A percentile compares a stretch with the other conserved stretches of the same genome.
Conservation (phyloP, 2,888 invertebrate species). For the Cenopis cana region DNA sequence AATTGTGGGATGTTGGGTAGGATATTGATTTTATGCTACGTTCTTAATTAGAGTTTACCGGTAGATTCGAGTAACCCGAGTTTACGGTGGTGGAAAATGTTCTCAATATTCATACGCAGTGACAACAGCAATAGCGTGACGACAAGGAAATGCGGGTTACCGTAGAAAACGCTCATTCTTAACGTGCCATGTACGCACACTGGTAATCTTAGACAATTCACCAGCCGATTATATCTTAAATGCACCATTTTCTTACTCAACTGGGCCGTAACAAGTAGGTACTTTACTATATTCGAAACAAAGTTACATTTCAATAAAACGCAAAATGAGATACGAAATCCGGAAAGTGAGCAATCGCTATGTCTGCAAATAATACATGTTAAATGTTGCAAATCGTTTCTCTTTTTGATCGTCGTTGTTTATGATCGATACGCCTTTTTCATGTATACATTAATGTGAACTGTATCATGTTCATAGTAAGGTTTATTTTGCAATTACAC, state of each 20-base stretch:
- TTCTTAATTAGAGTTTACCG: no score
- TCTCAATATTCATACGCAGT: conserved; percentile 43
- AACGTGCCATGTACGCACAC: conserved; percentile 45
- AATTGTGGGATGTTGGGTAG: no score
- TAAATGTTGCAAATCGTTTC: conserved; percentile 21
- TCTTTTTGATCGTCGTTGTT: neutral
- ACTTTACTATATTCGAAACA: neutral
- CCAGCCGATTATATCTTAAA: conserved; percentile 12
- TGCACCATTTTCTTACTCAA: neutral
- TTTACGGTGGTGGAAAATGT: conserved; percentile 7
- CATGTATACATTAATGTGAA: neutral
- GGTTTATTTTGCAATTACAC: neutral
- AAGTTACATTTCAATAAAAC: neutral
- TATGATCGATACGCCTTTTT: neutral
- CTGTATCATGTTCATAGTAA: neutral
- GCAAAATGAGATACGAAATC: neutral
- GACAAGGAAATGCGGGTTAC: conserved; percentile 63
- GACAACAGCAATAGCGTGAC: conserved; percentile 60
- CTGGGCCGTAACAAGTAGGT: neutral
- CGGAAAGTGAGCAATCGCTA: neutral
- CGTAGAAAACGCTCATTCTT: conserved; percentile 62
- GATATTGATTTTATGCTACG: no score
- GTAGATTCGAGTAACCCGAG: no score
- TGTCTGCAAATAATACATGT: conserved; percentile 25
- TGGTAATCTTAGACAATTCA: conserved; percentile 41